Percentiles rank a stretch among this genome's conserved stretches.
Conservation (phyloP, 2,888 invertebrate species). For the Brachynemurus nebulosus region DNA sequence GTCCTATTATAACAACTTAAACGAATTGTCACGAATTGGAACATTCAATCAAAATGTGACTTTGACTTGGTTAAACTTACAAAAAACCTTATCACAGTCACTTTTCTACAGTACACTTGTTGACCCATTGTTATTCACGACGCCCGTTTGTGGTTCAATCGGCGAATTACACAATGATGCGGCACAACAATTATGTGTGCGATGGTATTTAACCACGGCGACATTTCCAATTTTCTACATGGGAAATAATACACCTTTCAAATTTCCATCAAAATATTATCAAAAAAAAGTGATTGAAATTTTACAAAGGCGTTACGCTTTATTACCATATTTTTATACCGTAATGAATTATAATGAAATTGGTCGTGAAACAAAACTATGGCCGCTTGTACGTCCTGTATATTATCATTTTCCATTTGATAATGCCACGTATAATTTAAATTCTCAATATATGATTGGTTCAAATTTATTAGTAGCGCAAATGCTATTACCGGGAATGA, state of each 20-base stretch:
- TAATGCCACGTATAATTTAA: constrained; percentile 31
- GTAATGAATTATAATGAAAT: constrained; percentile 36
- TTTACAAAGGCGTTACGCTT: constrained; percentile 33
- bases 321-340: constrained; percentile 45
- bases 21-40: constrained; percentile 28
- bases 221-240: constrained; percentile 46
- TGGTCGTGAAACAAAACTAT: too few species aligned
- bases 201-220: constrained; percentile 52
- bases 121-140: constrained; percentile 32
- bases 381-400: constrained; percentile 46
- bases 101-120: constrained; percentile 38
- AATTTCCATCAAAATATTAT: constrained; percentile 32
- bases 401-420: constrained; percentile 44
- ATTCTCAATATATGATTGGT: constrained; percentile 48
- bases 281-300: constrained; percentile 32
- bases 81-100: constrained; percentile 34
- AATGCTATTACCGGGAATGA: constrained; percentile 35
- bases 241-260: constrained; percentile 35
- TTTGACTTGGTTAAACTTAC: constrained; percentile 44
- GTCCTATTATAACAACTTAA: constrained; percentile 24
- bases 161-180: constrained; percentile 33
- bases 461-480: constrained; percentile 43
- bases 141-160: constrained; percentile 44
- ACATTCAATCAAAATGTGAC: constrained; percentile 37
- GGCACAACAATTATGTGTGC: constrained; percentile 3